Evolutionary conservation across 2,888 invertebrate genomes (phyloP).

Genomic region (Xylota segnis): DNA sequence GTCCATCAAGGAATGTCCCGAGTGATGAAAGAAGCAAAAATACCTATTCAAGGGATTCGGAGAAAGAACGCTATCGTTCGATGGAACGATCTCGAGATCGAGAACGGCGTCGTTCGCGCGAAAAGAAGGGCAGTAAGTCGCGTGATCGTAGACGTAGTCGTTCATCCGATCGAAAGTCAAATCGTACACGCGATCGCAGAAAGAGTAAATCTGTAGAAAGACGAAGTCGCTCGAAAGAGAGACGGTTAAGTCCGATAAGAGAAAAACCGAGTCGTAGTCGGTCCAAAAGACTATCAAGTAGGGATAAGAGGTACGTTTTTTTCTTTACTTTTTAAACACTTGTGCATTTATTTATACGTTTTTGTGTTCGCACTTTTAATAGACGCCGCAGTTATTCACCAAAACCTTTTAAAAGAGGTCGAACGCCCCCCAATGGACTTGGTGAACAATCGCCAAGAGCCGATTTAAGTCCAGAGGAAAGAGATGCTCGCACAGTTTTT

Average conservation of each 20-base stretch:
- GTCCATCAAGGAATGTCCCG: constrained; percentile 80
- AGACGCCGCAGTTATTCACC: constrained; percentile 84
- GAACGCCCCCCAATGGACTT: constrained; percentile 85
- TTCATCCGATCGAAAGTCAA: constrained; percentile 78
- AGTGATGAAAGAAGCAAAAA: constrained; percentile 82
- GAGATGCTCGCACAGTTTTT: constrained; percentile 99
- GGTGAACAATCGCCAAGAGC: constrained; percentile 87
- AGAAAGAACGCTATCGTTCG: constrained; percentile 80
- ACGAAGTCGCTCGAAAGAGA: constrained; percentile 78
- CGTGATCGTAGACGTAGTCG: constrained; percentile 79
- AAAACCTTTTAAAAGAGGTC: constrained; percentile 82
- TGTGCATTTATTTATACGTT: neutral
- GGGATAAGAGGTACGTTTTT: constrained; percentile 81
- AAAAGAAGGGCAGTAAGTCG: constrained; percentile 77
- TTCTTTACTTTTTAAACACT: neutral
- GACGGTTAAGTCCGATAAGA: constrained; percentile 80
- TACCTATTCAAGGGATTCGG: constrained; percentile 81
- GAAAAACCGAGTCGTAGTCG: constrained; percentile 80
- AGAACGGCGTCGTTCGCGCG: constrained; percentile 81
- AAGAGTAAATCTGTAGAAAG: constrained; percentile 77
- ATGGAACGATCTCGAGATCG: constrained; percentile 78
- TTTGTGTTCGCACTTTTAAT: neutral
- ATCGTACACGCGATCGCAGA: constrained; percentile 81
- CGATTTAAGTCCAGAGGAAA: constrained; percentile 97
- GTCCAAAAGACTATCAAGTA: constrained; percentile 78